A percentile compares a stretch with the other conserved stretches of the same genome.
These are phyloP conservation scores for Odocoileus hemionus DNA, from an alignment of 2,113 vertebrate genomes.

Conservation along the genomic window DNA sequence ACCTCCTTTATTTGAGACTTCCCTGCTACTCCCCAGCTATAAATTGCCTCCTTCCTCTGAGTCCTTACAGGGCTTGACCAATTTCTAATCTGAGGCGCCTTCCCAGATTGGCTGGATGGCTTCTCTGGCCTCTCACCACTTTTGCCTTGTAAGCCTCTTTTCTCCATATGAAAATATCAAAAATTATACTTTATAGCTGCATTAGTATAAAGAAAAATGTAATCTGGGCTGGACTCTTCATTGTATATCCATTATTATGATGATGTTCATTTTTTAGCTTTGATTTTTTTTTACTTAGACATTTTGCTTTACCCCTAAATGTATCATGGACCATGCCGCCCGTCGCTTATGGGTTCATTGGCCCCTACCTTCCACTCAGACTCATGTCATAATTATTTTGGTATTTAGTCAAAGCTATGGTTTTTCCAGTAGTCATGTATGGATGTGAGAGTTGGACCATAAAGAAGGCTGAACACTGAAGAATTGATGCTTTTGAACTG, in stretches of 20 bases:
- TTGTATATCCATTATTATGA: neutral
- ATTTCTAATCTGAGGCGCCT: fast-evolving
- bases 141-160: neutral
- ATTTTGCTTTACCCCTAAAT: neutral
- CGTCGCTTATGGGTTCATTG: neutral
- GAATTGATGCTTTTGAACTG: neutral
- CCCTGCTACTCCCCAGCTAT: neutral
- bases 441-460: neutral
- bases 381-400: neutral
- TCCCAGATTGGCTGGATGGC: neutral
- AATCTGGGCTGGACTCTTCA: neutral
- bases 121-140: neutral
- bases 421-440: neutral
- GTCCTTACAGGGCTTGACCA: fast-evolving
- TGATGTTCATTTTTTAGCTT: neutral
- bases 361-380: neutral
- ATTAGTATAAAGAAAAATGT: neutral
- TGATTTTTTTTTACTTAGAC: neutral
- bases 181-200: neutral
- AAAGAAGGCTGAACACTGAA: neutral
- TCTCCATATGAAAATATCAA: neutral
- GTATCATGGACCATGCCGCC: fast-evolving
- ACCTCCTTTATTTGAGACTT: neutral
- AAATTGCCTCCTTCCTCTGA: neutral
- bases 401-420: neutral